Base-by-base conservation (phyloP, 2,888 invertebrate genomes). In the Drosophila planitibia region DNA sequence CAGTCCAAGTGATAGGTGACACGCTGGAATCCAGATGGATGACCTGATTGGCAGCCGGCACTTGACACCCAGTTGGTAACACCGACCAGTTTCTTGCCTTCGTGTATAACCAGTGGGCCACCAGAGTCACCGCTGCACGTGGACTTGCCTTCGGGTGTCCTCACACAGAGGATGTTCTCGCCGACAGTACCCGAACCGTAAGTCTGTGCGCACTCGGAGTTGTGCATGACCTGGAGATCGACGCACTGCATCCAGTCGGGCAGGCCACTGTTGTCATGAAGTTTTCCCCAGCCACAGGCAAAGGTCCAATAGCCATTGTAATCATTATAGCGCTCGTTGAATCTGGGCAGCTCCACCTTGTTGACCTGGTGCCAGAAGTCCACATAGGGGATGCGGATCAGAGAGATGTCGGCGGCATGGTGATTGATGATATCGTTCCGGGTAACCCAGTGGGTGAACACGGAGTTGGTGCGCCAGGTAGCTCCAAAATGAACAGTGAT, bases 41-140 rank as follows among this genome's bases (percentile, higher is more conserved):
- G 72, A 5, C 82, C 84, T 32, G 61, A 68, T 30, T 87, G 81
- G 62, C 91, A 91, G 41, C 90, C 91, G 6, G 71, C 53, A 19
- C 37, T 0, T 0, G 78, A 64, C 0, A 76, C 78, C 63, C 63
- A 78, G 53, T 91, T 91, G 55, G 83, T 87, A 9, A 92, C 78
- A 63, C 92, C 92, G 53, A 92, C 61, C 54, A 91, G 77, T n/a
- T 82, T 72, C 35, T 25, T 44, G 39, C 68, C 73, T 4, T 81
- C 68, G 35, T 82, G 79, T 33, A 81, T 68, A 5, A 89, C 90
- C 79, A 92, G 71, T 25, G 92, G 92, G 25, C 91, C 92, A 22
- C 93, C 93, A 37, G 91, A 92, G 66, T 93, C 93, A 2, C 92
- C 91, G 3, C 81, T 74, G 74, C 92, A 92, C 4, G 88, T 85